phyloP scores from a whole-genome alignment of 2,797 vertebrate genomes.

The Tapirus indicus region DNA sequence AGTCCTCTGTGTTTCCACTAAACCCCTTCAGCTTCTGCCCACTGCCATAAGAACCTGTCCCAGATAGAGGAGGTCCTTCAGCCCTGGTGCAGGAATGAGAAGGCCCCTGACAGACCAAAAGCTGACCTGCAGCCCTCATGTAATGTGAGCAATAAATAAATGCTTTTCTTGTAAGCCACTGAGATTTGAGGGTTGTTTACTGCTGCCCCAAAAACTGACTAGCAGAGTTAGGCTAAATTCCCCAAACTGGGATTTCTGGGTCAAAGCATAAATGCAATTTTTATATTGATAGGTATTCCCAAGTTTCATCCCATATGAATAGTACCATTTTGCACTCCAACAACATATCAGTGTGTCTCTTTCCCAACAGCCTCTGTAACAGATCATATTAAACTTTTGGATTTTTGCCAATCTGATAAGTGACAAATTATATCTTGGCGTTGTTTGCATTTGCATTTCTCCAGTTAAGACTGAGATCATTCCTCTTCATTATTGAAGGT shows the following conservation, averaged over 20 bases:
- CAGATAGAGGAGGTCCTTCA: rapidly evolving
- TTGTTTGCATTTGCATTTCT: constrained; percentile 5
- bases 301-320: neutral
- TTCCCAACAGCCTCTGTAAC: neutral
- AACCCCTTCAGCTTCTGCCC: neutral
- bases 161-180: neutral
- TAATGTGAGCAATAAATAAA: neutral
- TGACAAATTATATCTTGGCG: neutral
- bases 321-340: neutral
- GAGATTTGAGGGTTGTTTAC: neutral
- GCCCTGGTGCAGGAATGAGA: neutral
- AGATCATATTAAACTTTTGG: neutral
- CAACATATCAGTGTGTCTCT: neutral
- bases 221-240: neutral
- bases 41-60: neutral
- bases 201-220: neutral
- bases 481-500: neutral
- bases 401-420: neutral
- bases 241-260: neutral
- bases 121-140: neutral
- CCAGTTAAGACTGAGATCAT: neutral
- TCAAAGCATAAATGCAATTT: constrained; percentile 25
- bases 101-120: neutral
- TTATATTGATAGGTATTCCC: neutral
- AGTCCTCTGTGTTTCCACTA: neutral